Percentiles rank a stretch among this genome's conserved stretches.
Evolutionary conservation across 2,113 vertebrate genomes (phyloP).

Genomic region (Heterotis niloticus): DNA sequence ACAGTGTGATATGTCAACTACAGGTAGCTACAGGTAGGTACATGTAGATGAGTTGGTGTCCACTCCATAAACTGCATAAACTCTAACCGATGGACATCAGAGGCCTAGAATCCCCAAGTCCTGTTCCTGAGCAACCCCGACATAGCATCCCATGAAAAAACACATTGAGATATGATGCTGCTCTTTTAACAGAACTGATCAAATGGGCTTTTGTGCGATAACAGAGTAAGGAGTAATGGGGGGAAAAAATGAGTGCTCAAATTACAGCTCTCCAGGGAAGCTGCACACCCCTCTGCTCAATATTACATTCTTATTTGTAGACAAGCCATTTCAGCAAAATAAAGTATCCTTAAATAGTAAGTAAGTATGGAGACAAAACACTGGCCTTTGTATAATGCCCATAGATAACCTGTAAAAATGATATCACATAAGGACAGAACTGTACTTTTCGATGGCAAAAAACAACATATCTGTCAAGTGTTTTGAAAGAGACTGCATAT

Average conservation of each 20-base stretch:
- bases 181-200: background rate
- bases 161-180: background rate
- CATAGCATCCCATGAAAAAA: background rate
- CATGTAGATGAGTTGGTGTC: too few relatives aligned
- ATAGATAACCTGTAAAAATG: too few relatives aligned
- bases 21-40: too few relatives aligned
- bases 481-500: too few relatives aligned
- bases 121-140: too few relatives aligned
- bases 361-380: background rate
- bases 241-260: background rate
- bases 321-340: background rate
- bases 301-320: background rate
- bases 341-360: background rate
- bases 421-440: background rate
- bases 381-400: too few relatives aligned
- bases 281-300: background rate
- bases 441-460: conserved; percentile 8
- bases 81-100: too few relatives aligned
- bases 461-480: background rate
- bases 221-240: background rate
- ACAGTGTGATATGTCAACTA: too few relatives aligned
- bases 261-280: background rate
- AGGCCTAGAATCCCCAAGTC: too few relatives aligned
- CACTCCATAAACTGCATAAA: too few relatives aligned
- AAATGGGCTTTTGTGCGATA: background rate